Evolutionary conservation across 2,797 vertebrate genomes (phyloP), one percentile per base, ranked within the genome.

Genomic region (Cyclura pinguis): DNA sequence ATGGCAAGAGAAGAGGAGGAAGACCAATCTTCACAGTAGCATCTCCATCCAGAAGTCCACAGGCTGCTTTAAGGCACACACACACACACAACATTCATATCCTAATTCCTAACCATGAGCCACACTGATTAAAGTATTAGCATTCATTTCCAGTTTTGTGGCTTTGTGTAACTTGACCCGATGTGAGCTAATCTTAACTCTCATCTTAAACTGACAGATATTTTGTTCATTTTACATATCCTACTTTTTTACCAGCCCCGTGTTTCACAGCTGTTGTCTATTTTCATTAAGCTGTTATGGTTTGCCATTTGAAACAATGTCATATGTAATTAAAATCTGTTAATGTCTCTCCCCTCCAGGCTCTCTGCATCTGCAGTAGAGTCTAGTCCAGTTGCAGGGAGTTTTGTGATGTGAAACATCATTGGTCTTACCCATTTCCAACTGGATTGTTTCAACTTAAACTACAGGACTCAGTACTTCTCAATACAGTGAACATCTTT

Each of bases 141-240:
- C 57, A 20, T 62, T 62, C 20, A 18, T 62, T 18, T 62, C 67
- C 67, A 69, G 29, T 69, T 69, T 69, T 29, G 29, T 69, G 29
- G 29, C 10, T 69, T 93, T 88, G 92, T 95, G 95, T 93, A 80
- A 55, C 3, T 4, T 32, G 50, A 29, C 29, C 27, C 50, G 55
- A 29, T 12, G 3, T 78, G 7, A 78, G 59, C 59, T 62, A 62
- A 13, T 55, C 50, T 55, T 78, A 78, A 29, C 42, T 78, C 10
- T 78, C 9, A 1, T 78, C 22, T 74, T 38, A 38, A 38, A 74
- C n/a, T 6, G 20, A 95, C 7, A 69, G 22, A 24, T 24, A 57
- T 86, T 86, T 55, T 74, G n/a, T 35, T 52, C 52, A 35, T 38
- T 50, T 52, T 74, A 13, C n/a, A 50, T 35, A 52, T 52, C 52